phyloP scores from a whole-genome alignment of 2,888 invertebrate genomes.

The Pammene aurita region DNA sequence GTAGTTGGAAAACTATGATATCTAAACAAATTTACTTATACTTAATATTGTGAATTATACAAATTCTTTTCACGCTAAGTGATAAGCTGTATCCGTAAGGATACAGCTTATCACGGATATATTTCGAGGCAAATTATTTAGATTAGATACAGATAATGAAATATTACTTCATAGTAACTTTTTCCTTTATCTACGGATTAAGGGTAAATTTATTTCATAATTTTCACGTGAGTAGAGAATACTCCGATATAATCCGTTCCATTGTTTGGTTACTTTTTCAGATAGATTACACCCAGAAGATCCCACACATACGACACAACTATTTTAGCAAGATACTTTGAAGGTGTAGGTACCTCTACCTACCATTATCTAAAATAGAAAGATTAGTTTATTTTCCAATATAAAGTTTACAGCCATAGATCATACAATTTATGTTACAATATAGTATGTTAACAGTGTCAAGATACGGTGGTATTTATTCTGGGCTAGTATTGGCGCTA shows the following conservation, averaged over 20 bases:
- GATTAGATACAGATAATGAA: constrained; percentile 17
- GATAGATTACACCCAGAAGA: background rate
- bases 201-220: constrained; percentile 12
- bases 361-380: too few relatives aligned
- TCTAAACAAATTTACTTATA: background rate
- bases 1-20: too few relatives aligned
- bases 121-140: constrained; percentile 17
- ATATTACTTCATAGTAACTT: constrained; percentile 14
- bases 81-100: too few relatives aligned
- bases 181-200: constrained; percentile 25
- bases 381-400: too few relatives aligned
- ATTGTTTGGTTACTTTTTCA: background rate
- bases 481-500: too few relatives aligned
- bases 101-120: constrained; percentile 22
- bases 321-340: too few relatives aligned
- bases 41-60: background rate
- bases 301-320: too few relatives aligned
- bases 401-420: too few relatives aligned
- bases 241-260: background rate
- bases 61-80: constrained; percentile 10
- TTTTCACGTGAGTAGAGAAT: constrained; percentile 8
- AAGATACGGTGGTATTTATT: too few relatives aligned
- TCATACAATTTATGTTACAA: too few relatives aligned
- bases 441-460: too few relatives aligned
- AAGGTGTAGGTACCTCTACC: too few relatives aligned